Conservation (phyloP, 2,113 vertebrate genomes). For the Recurvirostra avosetta region DNA sequence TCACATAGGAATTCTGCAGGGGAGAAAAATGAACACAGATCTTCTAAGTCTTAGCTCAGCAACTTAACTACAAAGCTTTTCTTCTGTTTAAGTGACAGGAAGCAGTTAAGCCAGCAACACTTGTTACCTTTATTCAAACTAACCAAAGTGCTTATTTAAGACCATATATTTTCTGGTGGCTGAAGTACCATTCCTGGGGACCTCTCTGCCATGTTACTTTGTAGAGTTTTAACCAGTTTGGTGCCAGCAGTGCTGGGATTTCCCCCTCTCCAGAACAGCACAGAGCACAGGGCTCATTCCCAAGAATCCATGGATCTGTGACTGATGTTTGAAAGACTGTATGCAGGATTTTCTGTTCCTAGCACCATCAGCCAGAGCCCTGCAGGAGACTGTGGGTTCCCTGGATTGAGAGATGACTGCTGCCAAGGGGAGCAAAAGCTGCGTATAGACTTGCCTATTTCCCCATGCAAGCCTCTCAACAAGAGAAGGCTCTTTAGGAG, state of each 20-base stretch:
- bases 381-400: not conserved
- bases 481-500: not conserved
- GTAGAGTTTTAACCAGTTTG: not conserved
- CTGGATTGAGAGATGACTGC: not conserved
- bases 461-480: not conserved
- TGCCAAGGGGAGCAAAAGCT: not conserved
- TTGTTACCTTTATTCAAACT: not conserved
- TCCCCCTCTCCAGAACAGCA: not conserved
- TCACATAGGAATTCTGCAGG: not conserved
- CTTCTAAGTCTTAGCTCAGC: not conserved
- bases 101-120: not conserved
- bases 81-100: not conserved
- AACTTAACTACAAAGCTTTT: not conserved
- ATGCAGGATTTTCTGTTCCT: not conserved
- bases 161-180: not conserved
- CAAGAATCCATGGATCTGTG: not conserved
- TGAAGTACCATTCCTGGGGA: not conserved
- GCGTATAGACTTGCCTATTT: not conserved
- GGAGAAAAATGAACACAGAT: not conserved
- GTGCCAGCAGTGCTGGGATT: not conserved
- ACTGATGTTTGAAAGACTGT: not conserved
- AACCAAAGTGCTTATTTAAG: not conserved
- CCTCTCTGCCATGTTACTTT: not conserved
- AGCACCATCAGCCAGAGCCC: not conserved
- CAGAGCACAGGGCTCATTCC: not conserved